These are phyloP conservation scores for Tamias sibiricus DNA, from an alignment of 2,113 vertebrate genomes.

Conservation along the genomic window DNA sequence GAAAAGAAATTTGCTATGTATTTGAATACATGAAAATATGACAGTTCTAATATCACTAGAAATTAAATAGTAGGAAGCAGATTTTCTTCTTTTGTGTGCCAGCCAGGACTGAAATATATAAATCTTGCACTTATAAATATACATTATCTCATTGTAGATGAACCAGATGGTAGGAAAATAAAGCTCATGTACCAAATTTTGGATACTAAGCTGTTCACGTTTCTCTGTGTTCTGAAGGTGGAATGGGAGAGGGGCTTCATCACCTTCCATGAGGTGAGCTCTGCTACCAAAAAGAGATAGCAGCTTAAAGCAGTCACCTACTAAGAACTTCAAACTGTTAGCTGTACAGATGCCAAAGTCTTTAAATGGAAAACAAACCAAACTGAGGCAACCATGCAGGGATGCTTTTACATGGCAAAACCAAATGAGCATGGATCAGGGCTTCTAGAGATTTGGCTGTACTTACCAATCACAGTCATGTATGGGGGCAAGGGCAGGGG, in stretches of 20 bases:
- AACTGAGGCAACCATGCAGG: not conserved
- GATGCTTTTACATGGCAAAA: not conserved
- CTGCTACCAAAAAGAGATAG: not conserved
- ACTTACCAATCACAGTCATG: not conserved
- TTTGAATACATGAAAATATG: conserved; percentile 69
- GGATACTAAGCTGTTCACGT: conserved; percentile 58
- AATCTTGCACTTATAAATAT: conserved; percentile 84
- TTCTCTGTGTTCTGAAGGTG: conserved; percentile 54
- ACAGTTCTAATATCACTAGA: conserved; percentile 81
- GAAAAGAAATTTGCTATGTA: conserved; percentile 64
- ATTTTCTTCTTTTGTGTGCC: conserved; percentile 79
- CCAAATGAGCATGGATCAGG: not conserved
- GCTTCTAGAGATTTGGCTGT: not conserved
- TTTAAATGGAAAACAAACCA: not conserved
- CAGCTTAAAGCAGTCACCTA: not conserved
- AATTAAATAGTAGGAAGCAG: conserved; percentile 80
- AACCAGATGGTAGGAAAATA: conserved; percentile 80
- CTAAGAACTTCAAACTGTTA: not conserved
- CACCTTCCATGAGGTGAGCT: not conserved
- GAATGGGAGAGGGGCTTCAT: not conserved
- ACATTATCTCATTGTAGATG: conserved; percentile 83
- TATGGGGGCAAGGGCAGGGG: fast-evolving
- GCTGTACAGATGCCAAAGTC: not conserved
- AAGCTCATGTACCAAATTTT: conserved; percentile 68
- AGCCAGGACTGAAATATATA: conserved; percentile 82